A percentile compares a stretch with the other conserved stretches of the same genome.
These are phyloP conservation scores for Batillaria attramentaria DNA, from an alignment of 1,140 invertebrate species.

Conservation along the genomic window DNA sequence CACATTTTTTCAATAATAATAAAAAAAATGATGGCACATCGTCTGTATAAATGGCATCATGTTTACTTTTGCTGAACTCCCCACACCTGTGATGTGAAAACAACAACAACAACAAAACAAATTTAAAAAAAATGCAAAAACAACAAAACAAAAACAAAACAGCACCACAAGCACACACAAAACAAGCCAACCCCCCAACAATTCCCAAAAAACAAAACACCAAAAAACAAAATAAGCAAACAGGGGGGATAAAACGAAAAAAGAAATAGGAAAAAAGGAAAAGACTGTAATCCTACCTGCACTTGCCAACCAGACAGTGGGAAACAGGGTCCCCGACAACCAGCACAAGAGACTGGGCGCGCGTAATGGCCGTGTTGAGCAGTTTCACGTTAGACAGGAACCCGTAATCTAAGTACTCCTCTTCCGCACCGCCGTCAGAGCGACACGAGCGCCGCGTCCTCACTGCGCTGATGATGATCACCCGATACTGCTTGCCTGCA, in stretches of 20 bases:
- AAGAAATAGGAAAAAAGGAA: too few relatives aligned
- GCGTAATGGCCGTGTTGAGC: slow-evolving; percentile 88
- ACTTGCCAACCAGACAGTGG: slow-evolving; percentile 86
- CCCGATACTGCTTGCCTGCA: slow-evolving; percentile 86
- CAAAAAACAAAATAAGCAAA: too few relatives aligned
- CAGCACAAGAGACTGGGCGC: slow-evolving; percentile 89
- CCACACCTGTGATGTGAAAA: too few relatives aligned
- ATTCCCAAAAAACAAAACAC: too few relatives aligned
- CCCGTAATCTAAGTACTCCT: slow-evolving; percentile 83
- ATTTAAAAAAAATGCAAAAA: too few relatives aligned
- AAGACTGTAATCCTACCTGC: slow-evolving; percentile 75
- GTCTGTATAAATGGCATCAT: not conserved
- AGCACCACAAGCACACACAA: too few relatives aligned
- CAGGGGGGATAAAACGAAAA: too few relatives aligned
- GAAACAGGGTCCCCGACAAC: slow-evolving; percentile 91
- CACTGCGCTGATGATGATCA: slow-evolving; percentile 88
- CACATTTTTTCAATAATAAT: not conserved
- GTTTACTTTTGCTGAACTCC: not conserved
- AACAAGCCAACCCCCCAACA: too few relatives aligned
- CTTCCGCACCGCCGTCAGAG: slow-evolving; percentile 61
- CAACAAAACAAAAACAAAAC: too few relatives aligned
- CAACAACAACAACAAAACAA: too few relatives aligned
- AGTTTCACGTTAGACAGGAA: slow-evolving; percentile 89
- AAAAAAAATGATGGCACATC: not conserved
- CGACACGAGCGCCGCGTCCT: slow-evolving; percentile 83